A percentile compares a stretch with the other conserved stretches of the same genome.
Evolutionary conservation across 2,888 invertebrate genomes (phyloP).

Genomic region (Himalopsyche kuldschensis): DNA sequence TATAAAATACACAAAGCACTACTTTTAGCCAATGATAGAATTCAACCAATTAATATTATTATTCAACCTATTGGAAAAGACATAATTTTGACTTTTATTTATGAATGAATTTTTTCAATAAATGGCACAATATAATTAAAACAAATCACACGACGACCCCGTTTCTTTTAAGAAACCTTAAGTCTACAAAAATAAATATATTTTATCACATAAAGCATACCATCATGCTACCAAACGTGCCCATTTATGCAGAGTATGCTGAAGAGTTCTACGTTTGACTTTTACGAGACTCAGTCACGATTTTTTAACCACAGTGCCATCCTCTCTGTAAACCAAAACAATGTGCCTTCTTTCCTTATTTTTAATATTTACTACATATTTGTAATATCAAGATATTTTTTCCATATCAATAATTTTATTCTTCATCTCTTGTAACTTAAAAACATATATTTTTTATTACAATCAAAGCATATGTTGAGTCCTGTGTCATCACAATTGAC

Average conservation of each 20-base stretch:
- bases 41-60: no score
- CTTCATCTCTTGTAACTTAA: no score
- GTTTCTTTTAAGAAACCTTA: neutral
- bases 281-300: constrained; percentile 18
- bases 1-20: no score
- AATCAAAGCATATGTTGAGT: no score
- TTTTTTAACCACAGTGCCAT: neutral
- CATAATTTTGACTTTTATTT: neutral
- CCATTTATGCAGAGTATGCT: neutral
- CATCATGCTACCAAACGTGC: neutral
- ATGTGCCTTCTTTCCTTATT: neutral
- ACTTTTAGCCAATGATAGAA: neutral
- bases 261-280: neutral
- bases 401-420: neutral
- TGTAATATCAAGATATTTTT: neutral
- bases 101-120: neutral
- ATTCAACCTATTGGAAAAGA: no score
- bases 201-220: neutral
- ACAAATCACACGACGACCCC: neutral
- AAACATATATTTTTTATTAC: no score
- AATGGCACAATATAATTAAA: neutral
- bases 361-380: neutral
- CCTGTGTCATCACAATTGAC: no score
- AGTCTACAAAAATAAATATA: neutral
- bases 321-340: constrained; percentile 1